Evolutionary conservation across 2,113 vertebrate species (phyloP).

Genomic region (Ailuropoda melanoleuca): DNA sequence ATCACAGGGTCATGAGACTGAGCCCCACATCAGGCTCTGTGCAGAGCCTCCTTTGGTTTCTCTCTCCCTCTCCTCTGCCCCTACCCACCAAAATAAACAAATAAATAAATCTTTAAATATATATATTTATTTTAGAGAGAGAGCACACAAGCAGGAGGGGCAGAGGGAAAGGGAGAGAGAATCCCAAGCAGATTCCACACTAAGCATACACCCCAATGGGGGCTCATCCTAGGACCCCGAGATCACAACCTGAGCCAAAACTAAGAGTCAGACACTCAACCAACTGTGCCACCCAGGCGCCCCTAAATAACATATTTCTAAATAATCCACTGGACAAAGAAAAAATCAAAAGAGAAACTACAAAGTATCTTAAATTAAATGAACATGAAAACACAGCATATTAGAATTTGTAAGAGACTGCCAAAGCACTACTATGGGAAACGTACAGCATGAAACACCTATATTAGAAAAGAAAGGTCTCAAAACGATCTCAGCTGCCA

Average conservation of each 20-base stretch:
- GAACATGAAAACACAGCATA: background rate
- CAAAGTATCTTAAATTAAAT: background rate
- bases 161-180: background rate
- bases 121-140: background rate
- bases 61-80: background rate
- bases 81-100: too few species aligned
- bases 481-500: background rate
- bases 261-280: background rate
- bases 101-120: background rate
- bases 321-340: background rate
- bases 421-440: background rate
- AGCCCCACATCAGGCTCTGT: background rate
- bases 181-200: background rate
- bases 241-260: background rate
- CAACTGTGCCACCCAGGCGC: background rate
- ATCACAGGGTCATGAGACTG: background rate
- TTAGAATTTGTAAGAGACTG: background rate
- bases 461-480: background rate
- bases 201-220: background rate
- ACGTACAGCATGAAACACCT: background rate
- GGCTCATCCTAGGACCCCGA: background rate
- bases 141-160: background rate
- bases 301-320: background rate
- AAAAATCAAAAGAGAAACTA: conserved; percentile 24
- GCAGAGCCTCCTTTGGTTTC: background rate